Percentiles rank a stretch among this genome's conserved stretches.
phyloP scores from a whole-genome alignment of 2,797 vertebrate species.

The Enteromius radiatus region DNA sequence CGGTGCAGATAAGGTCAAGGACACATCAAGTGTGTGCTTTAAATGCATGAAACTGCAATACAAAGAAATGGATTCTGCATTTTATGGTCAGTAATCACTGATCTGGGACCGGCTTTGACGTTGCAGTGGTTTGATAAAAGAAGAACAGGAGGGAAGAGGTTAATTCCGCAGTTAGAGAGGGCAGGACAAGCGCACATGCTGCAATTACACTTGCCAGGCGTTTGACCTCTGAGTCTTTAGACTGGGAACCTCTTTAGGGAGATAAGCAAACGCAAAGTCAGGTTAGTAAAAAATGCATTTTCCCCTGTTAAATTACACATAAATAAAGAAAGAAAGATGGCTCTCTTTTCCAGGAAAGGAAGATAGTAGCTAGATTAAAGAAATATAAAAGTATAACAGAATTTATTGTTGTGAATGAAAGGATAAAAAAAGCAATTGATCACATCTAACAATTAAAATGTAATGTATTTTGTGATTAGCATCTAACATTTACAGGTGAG shows the following conservation, averaged over 20 bases:
- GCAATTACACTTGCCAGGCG: conserved; percentile 17
- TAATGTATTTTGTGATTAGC: conserved; percentile 18
- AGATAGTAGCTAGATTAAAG: conserved; percentile 6
- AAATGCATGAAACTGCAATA: conserved; percentile 73
- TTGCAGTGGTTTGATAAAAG: conserved; percentile 51
- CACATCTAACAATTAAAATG: conserved; percentile 1
- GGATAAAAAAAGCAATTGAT: neutral
- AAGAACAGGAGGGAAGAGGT: conserved; percentile 29
- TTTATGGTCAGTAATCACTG: conserved; percentile 67
- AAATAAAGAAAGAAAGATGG: neutral
- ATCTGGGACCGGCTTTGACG: conserved; percentile 60
- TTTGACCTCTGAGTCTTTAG: conserved; percentile 18
- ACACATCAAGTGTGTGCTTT: conserved; percentile 73
- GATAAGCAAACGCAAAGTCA: conserved; percentile 32
- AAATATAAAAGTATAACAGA: neutral
- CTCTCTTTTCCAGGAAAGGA: neutral
- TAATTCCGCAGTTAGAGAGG: conserved; percentile 19
- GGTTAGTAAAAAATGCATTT: conserved; percentile 21
- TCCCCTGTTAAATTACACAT: neutral
- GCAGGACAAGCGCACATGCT: conserved; percentile 21
- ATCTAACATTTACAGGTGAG: neutral
- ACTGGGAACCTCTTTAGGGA: conserved; percentile 21
- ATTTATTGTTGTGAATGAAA: neutral
- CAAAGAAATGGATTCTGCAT: conserved; percentile 60
- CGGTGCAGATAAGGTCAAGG: conserved; percentile 63